These are phyloP conservation scores for Echinops telfairi DNA, from an alignment of 2,113 vertebrate genomes.

Conservation along the genomic window DNA sequence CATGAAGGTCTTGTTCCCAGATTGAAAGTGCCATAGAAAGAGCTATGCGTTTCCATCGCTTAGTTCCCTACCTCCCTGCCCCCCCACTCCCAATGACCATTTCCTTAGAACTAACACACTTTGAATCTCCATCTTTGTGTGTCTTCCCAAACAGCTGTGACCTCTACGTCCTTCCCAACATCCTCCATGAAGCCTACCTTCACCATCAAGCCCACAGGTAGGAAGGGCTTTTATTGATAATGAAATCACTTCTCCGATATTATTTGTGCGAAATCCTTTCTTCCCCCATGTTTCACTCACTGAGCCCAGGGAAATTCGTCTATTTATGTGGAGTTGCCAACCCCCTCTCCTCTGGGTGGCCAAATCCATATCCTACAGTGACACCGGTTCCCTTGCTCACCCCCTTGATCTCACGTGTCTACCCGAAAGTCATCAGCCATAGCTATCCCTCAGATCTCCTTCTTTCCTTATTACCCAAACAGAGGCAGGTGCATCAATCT, in stretches of 20 bases:
- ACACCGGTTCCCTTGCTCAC: neutral
- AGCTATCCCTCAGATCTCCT: neutral
- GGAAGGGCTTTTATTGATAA: neutral
- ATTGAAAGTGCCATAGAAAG: neutral
- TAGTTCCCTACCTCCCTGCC: too few relatives aligned
- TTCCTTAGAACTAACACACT: neutral
- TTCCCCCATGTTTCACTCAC: neutral
- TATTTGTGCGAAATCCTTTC: neutral
- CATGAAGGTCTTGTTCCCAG: neutral
- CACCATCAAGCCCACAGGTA: neutral
- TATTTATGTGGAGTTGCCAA: neutral
- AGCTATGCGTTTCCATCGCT: neutral
- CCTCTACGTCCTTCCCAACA: neutral
- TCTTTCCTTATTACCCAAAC: neutral
- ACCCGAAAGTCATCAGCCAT: neutral
- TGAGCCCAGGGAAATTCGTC: neutral
- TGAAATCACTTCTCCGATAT: neutral
- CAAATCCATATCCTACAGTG: neutral
- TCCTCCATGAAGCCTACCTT: neutral
- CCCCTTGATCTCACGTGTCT: neutral
- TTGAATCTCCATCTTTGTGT: neutral
- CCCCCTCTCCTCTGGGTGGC: too few relatives aligned
- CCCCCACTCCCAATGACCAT: accelerated
- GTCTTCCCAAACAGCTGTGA: neutral
- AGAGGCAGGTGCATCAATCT: accelerated